Evolutionary conservation across 2,888 invertebrate species (phyloP).

Genomic region (Reticulitermes lucifugus): DNA sequence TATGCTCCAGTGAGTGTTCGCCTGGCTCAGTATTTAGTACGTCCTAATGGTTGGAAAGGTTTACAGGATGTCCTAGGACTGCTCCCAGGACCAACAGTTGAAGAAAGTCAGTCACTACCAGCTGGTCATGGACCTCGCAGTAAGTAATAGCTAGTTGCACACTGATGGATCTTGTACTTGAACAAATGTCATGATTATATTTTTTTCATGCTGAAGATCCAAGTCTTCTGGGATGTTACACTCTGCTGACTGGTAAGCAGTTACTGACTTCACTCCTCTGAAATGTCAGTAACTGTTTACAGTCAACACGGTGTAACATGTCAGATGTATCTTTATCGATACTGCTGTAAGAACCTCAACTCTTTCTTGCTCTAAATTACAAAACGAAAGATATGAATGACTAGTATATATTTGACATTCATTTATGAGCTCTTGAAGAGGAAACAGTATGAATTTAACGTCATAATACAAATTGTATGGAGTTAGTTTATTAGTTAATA

Average conservation of each 20-base stretch:
- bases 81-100: slow-evolving; percentile 81
- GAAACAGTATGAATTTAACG: too few species aligned
- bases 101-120: slow-evolving; percentile 62
- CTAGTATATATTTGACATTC: too few species aligned
- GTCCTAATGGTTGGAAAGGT: slow-evolving; percentile 70
- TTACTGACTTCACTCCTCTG: too few species aligned
- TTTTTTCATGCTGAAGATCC: not conserved
- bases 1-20: slow-evolving; percentile 94
- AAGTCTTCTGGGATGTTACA: too few species aligned
- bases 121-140: slow-evolving; percentile 58
- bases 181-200: not conserved
- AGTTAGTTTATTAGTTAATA: too few species aligned
- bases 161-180: not conserved
- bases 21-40: slow-evolving; percentile 80
- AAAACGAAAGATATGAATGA: too few species aligned
- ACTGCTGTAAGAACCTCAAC: not conserved
- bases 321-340: too few species aligned
- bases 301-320: too few species aligned
- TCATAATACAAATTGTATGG: too few species aligned
- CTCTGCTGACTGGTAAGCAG: too few species aligned
- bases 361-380: not conserved
- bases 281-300: too few species aligned
- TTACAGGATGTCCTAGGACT: slow-evolving; percentile 86
- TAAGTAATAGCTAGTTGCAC: not conserved
- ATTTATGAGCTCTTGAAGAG: too few species aligned